These are phyloP conservation scores for Eublepharis macularius DNA, from an alignment of 2,113 vertebrate genomes.

Conservation along the genomic window DNA sequence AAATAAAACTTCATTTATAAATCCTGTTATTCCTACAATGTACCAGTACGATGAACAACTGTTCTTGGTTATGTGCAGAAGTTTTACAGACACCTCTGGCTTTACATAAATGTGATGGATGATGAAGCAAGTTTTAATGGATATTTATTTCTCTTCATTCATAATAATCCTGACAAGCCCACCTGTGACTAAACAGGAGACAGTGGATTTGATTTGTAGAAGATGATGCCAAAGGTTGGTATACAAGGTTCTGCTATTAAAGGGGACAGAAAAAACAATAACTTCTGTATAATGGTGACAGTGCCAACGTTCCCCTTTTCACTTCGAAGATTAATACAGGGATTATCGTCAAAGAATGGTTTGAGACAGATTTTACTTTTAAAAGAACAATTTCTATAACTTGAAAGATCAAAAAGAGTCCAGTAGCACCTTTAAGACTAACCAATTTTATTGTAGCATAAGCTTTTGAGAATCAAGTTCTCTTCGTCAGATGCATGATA, in stretches of 20 bases:
- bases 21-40: constrained; percentile 15
- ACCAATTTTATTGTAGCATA: too few relatives aligned
- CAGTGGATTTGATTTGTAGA: neutral
- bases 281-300: neutral
- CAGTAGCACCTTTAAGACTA: too few relatives aligned
- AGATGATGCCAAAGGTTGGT: neutral
- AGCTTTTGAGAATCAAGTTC: too few relatives aligned
- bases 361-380: too few relatives aligned
- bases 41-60: neutral
- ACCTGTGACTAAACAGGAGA: neutral
- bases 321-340: neutral
- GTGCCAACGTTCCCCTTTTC: neutral
- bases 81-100: constrained; percentile 33
- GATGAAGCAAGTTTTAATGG: neutral
- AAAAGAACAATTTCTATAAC: too few relatives aligned
- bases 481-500: too few relatives aligned
- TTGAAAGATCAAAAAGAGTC: too few relatives aligned
- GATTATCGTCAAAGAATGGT: too few relatives aligned
- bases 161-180: constrained; percentile 1
- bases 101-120: constrained; percentile 6
- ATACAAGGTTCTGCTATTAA: neutral
- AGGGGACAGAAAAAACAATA: neutral
- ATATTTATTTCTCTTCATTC: constrained; percentile 32
- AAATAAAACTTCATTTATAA: constrained; percentile 40
- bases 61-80: constrained; percentile 4